phyloP scores from a whole-genome alignment of 1,140 invertebrate species.

The Neodiprion pinetum region DNA sequence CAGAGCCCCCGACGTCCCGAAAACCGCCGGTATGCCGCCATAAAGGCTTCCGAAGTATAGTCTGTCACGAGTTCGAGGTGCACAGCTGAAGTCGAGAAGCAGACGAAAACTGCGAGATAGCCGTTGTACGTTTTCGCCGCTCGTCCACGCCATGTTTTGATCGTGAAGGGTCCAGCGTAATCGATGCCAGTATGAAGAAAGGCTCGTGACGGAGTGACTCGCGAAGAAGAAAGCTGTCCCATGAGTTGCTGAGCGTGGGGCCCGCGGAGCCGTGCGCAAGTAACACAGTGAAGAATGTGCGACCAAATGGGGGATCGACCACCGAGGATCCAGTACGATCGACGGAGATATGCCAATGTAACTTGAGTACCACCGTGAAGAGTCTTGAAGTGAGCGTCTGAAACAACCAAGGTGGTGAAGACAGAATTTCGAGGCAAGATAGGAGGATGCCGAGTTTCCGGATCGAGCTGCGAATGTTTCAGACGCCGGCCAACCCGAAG shows the following conservation, averaged over 20 bases:
- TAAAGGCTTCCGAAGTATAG: constrained; percentile 42
- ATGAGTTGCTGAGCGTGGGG: not conserved
- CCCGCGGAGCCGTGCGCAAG: no score
- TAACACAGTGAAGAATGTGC: no score
- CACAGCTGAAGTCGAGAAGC: constrained; percentile 38
- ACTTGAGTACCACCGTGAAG: no score
- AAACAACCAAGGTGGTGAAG: no score
- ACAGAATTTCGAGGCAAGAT: no score
- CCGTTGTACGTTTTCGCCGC: not conserved
- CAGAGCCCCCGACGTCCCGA: constrained; percentile 34
- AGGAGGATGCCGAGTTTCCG: no score
- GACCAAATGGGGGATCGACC: no score
- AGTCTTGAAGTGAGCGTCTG: no score
- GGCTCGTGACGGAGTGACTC: constrained; percentile 11
- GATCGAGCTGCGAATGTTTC: no score
- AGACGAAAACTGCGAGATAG: constrained; percentile 34
- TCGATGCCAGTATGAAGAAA: constrained; percentile 9
- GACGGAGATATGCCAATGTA: no score
- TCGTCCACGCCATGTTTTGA: not conserved
- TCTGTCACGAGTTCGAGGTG: constrained; percentile 46
- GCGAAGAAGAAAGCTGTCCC: constrained; percentile 5
- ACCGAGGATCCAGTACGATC: no score
- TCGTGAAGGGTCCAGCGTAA: constrained; percentile 11
- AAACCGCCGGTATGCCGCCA: constrained; percentile 46
- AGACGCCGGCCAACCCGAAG: no score